phyloP scores from a whole-genome alignment of 92 coral and sea anemone genomes.

The Parazoanthus swiftii region DNA sequence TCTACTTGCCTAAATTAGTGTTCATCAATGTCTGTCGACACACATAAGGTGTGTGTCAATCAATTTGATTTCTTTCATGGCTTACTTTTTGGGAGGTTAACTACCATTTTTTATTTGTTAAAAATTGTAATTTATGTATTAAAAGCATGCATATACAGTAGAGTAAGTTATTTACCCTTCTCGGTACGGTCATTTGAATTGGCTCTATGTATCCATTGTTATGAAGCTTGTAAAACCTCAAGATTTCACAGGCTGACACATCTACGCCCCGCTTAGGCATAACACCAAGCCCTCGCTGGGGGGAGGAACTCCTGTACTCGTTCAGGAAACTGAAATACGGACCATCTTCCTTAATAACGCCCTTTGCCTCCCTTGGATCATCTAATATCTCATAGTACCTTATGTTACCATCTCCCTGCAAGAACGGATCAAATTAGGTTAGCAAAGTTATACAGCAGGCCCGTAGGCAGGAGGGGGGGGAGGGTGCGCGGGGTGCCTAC shows the following conservation, averaged over 20 bases:
- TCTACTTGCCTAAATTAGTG: too few relatives aligned
- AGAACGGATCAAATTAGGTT: not conserved
- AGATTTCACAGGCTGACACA: slow-evolving; percentile 76
- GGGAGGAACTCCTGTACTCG: slow-evolving; percentile 90
- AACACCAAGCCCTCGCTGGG: slow-evolving; percentile 92
- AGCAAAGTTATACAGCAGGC: too few relatives aligned
- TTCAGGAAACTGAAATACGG: slow-evolving; percentile 78
- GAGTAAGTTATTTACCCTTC: slow-evolving; percentile 65
- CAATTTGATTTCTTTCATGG: too few relatives aligned
- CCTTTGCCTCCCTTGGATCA: slow-evolving; percentile 28
- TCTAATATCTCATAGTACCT: slow-evolving; percentile 76
- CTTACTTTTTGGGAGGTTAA: too few relatives aligned
- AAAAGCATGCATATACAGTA: not conserved
- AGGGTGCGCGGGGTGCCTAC: too few relatives aligned
- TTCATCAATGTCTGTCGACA: too few relatives aligned
- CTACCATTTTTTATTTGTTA: too few relatives aligned
- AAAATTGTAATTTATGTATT: too few relatives aligned
- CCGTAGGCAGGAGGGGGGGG: too few relatives aligned
- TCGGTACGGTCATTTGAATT: slow-evolving; percentile 86
- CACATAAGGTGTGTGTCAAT: not conserved
- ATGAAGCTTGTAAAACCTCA: slow-evolving; percentile 90
- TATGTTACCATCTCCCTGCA: slow-evolving; percentile 95
- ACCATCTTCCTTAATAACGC: slow-evolving; percentile 57
- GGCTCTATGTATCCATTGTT: slow-evolving; percentile 87
- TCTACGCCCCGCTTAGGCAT: slow-evolving; percentile 95